Conservation (phyloP, 2,888 invertebrate species). For the Leptinotarsa peninsularis region DNA sequence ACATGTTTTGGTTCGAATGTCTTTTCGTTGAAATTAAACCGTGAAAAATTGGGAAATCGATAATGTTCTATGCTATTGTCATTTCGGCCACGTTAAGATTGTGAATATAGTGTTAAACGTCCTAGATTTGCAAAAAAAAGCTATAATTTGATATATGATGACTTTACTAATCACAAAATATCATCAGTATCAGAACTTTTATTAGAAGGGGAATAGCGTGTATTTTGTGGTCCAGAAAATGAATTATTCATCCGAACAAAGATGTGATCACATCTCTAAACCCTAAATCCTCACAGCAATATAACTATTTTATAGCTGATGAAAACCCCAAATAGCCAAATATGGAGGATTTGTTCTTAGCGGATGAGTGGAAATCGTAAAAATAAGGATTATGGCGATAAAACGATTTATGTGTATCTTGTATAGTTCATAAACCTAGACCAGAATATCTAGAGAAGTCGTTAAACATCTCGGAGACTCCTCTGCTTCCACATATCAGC, state of each 20-base stretch:
- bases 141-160: too few relatives aligned
- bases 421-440: slow-evolving; percentile 16
- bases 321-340: background rate
- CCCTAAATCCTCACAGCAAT: too few relatives aligned
- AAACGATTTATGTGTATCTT: slow-evolving; percentile 18
- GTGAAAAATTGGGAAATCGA: too few relatives aligned
- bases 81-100: too few relatives aligned
- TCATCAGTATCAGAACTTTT: too few relatives aligned
- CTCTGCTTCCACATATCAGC: background rate
- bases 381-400: slow-evolving; percentile 12
- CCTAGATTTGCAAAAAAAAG: too few relatives aligned
- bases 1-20: too few relatives aligned
- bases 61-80: too few relatives aligned
- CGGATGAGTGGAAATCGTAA: slow-evolving; percentile 14
- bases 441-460: slow-evolving; percentile 9
- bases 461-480: background rate
- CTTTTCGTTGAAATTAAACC: too few relatives aligned
- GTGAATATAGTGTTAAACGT: too few relatives aligned
- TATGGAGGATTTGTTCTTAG: slow-evolving; percentile 6
- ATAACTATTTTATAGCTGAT: background rate
- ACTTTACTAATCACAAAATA: too few relatives aligned
- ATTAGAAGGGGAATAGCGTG: too few relatives aligned
- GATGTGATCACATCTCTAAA: background rate
- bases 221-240: background rate
- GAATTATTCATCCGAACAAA: background rate